phyloP scores from a whole-genome alignment of 2,113 vertebrate species.

The Pongo pygmaeus region DNA sequence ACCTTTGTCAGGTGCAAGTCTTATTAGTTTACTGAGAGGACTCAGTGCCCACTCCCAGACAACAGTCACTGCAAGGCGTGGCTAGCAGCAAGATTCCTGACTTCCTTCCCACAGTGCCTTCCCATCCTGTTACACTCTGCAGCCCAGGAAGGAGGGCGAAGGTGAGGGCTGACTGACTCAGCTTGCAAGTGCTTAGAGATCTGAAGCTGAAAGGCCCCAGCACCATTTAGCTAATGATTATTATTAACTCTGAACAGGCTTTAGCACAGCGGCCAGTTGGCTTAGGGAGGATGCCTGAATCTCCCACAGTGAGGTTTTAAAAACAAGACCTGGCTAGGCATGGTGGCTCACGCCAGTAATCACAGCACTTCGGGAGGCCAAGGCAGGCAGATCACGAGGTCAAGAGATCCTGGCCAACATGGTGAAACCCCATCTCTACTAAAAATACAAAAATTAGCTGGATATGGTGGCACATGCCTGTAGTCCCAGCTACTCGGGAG shows the following conservation, averaged over 20 bases:
- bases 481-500: too few relatives aligned
- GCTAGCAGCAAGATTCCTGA: background rate
- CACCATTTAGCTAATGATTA: conserved; percentile 71
- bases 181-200: conserved; percentile 61
- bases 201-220: conserved; percentile 59
- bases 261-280: conserved; percentile 71
- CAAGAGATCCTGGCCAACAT: too few relatives aligned
- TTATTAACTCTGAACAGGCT: conserved; percentile 75
- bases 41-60: background rate
- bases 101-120: background rate
- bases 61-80: background rate
- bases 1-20: background rate
- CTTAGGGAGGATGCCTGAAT: conserved; percentile 64
- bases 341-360: too few relatives aligned
- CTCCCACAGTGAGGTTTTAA: conserved; percentile 66
- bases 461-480: too few relatives aligned
- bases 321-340: conserved; percentile 52
- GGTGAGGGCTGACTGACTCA: conserved; percentile 66
- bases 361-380: too few relatives aligned
- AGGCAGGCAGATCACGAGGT: too few relatives aligned
- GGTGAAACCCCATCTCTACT: too few relatives aligned
- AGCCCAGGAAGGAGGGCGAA: background rate
- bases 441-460: too few relatives aligned
- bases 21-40: background rate
- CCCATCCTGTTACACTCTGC: background rate